phyloP scores from a whole-genome alignment of 2,113 vertebrate genomes.

The Colossoma macropomum region DNA sequence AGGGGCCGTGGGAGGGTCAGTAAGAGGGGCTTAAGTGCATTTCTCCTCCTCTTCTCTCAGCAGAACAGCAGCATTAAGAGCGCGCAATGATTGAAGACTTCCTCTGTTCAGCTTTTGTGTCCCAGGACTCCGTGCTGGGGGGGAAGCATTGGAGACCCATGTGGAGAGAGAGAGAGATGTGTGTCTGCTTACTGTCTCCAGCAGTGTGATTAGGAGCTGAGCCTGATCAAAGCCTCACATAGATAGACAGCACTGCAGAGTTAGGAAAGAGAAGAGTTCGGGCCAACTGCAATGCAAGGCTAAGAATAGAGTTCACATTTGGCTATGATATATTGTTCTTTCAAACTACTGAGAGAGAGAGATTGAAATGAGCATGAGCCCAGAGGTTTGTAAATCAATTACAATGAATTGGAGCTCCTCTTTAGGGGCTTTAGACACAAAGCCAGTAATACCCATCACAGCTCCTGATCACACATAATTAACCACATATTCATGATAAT shows the following conservation, averaged over 20 bases:
- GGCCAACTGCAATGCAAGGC: slow-evolving; percentile 58
- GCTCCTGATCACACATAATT: slow-evolving; percentile 14
- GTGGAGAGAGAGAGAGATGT: not conserved
- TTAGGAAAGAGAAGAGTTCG: slow-evolving; percentile 53
- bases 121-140: not conserved
- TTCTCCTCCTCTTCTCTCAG: not conserved
- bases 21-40: not conserved
- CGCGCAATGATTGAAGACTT: not conserved
- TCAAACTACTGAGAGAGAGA: slow-evolving; percentile 30
- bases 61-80: not conserved
- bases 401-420: slow-evolving; percentile 24
- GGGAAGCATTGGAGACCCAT: not conserved
- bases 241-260: slow-evolving; percentile 46
- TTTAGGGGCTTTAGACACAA: not conserved
- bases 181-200: slow-evolving; percentile 44
- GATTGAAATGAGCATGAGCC: slow-evolving; percentile 46
- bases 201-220: slow-evolving; percentile 40
- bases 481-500: not conserved
- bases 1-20: not conserved
- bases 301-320: slow-evolving; percentile 60
- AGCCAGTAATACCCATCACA: slow-evolving; percentile 24
- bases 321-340: slow-evolving; percentile 56
- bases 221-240: slow-evolving; percentile 49
- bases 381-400: slow-evolving; percentile 40
- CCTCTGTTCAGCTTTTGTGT: not conserved